A percentile compares a stretch with the other conserved stretches of the same genome.
These are phyloP conservation scores for Protomyctophum bolini DNA, from an alignment of 2,113 vertebrate species.

Conservation along the genomic window DNA sequence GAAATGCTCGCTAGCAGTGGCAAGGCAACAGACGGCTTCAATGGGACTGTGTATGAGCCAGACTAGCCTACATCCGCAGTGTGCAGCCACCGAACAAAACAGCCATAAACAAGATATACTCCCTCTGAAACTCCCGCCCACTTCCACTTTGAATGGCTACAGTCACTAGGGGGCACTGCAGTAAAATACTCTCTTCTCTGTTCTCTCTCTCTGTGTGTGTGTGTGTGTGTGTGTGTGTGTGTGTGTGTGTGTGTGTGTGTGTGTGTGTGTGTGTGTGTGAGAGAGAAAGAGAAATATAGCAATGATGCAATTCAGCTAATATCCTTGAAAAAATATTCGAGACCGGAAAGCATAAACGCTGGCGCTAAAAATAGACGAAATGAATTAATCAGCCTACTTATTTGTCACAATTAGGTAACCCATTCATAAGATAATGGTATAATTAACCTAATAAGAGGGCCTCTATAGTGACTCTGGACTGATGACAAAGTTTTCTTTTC, in stretches of 20 bases:
- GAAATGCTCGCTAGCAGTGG: conserved; percentile 6
- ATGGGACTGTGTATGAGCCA: conserved; percentile 31
- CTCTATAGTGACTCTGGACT: conserved; percentile 35
- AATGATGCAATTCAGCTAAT: neutral
- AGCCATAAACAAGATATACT: conserved; percentile 55
- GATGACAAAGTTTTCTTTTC: conserved; percentile 63
- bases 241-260: conserved; percentile 24
- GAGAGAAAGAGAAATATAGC: neutral
- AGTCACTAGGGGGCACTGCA: conserved; percentile 74
- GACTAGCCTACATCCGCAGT: conserved; percentile 74
- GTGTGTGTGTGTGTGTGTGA: conserved; percentile 30
- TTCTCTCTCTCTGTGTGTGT: neutral
- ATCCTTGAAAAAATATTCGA: conserved; percentile 20
- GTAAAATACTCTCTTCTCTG: neutral
- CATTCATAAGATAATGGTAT: conserved; percentile 22
- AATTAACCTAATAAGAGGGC: conserved; percentile 52
- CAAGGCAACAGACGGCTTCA: neutral
- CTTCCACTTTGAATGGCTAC: conserved; percentile 36
- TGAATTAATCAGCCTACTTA: too few relatives aligned
- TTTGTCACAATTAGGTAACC: too few relatives aligned
- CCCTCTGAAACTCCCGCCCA: conserved; percentile 58
- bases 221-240: conserved; percentile 29
- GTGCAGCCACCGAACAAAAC: conserved; percentile 55
- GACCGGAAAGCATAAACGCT: neutral
- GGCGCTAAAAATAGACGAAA: conserved; percentile 34